Conservation (phyloP, 2,113 vertebrate genomes). For the Catharus bicknelli region DNA sequence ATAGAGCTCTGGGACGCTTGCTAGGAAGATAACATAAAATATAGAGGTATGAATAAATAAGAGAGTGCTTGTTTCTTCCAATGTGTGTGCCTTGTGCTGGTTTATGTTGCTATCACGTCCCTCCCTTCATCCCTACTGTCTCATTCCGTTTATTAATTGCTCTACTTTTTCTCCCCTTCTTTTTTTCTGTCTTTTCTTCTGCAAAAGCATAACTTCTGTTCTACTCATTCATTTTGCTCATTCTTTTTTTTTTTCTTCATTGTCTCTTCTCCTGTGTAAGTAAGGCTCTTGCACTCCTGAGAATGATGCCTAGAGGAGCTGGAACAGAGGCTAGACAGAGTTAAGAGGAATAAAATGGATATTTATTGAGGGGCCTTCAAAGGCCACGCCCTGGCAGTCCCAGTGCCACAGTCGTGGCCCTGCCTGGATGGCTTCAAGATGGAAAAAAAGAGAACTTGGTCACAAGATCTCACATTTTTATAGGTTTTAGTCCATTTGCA, state of each 20-base stretch:
- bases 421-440: too few species aligned
- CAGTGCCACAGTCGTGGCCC: too few species aligned
- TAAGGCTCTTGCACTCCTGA: too few species aligned
- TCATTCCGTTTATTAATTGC: slow-evolving; percentile 47
- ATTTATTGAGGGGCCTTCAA: too few species aligned
- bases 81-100: background rate
- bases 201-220: background rate
- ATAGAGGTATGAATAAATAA: slow-evolving; percentile 20
- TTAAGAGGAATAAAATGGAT: too few species aligned
- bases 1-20: background rate
- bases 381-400: too few species aligned
- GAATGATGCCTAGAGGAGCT: too few species aligned
- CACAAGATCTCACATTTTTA: too few species aligned
- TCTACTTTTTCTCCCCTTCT: background rate
- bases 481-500: too few species aligned
- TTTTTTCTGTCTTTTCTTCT: background rate
- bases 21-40: background rate
- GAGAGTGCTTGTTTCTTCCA: background rate
- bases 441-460: too few species aligned
- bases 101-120: slow-evolving; percentile 11
- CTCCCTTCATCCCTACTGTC: slow-evolving; percentile 3
- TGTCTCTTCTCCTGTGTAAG: background rate
- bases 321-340: too few species aligned
- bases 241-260: slow-evolving; percentile 3
- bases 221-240: background rate